Evolutionary conservation across 2,113 vertebrate species (phyloP).

Genomic region (Zapornia atra): DNA sequence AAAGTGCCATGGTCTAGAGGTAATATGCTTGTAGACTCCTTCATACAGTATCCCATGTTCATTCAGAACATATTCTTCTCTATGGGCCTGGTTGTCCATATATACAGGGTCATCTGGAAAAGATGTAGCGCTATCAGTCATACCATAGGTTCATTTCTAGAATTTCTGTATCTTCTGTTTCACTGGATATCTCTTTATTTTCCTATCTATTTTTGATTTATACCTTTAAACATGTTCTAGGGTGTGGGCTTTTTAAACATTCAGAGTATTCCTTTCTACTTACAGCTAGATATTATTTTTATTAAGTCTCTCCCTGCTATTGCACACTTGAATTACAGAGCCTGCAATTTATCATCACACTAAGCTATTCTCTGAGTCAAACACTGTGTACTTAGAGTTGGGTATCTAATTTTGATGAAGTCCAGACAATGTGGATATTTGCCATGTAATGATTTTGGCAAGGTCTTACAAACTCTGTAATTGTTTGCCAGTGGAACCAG

Average conservation of each 20-base stretch:
- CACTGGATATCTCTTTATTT: not conserved
- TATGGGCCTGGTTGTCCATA: constrained; percentile 57
- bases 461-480: not conserved
- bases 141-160: not conserved
- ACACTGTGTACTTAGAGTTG: not conserved
- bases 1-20: constrained; percentile 63
- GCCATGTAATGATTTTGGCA: not conserved
- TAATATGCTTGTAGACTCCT: constrained; percentile 64
- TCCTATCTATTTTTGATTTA: not conserved
- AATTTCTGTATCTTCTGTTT: not conserved
- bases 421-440: not conserved
- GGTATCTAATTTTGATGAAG: not conserved
- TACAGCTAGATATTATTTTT: not conserved
- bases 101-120: constrained; percentile 71
- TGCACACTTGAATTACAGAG: not conserved
- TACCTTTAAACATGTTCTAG: not conserved
- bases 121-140: not conserved
- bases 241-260: not conserved
- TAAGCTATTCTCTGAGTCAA: not conserved
- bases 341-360: not conserved
- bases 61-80: constrained; percentile 70
- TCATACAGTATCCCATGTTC: constrained; percentile 70
- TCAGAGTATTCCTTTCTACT: not conserved
- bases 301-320: not conserved
- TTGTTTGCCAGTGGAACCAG: not conserved